Evolutionary conservation across 2,888 invertebrate genomes (phyloP).

Genomic region (Thymelicus acteon): DNA sequence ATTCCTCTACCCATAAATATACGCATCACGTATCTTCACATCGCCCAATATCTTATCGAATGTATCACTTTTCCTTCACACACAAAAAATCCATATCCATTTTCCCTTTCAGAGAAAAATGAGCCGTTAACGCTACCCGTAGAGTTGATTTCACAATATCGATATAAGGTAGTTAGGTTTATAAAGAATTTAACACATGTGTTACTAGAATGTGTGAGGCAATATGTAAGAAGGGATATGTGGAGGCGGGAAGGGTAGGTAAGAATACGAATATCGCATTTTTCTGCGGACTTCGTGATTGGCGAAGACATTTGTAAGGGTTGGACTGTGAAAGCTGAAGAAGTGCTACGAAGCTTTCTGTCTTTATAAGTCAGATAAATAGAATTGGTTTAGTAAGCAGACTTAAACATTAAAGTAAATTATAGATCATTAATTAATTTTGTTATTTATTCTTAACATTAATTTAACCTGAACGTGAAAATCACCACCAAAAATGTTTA

Average conservation of each 20-base stretch:
- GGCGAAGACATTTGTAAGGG: constrained; percentile 53
- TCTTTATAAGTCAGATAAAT: too few relatives aligned
- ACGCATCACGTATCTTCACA: constrained; percentile 32
- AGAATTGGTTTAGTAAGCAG: too few relatives aligned
- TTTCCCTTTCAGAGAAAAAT: constrained; percentile 30
- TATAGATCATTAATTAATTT: too few relatives aligned
- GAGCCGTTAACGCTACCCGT: background rate
- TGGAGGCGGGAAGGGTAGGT: constrained; percentile 50
- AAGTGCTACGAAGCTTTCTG: too few relatives aligned
- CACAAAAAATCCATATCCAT: background rate
- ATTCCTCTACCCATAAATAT: too few relatives aligned
- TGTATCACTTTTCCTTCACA: constrained; percentile 39
- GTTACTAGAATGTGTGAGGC: constrained; percentile 51
- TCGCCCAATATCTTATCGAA: constrained; percentile 47
- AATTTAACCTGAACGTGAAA: too few relatives aligned
- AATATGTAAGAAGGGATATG: constrained; percentile 51
- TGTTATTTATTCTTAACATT: too few relatives aligned
- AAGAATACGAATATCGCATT: constrained; percentile 58
- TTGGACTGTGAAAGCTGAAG: background rate
- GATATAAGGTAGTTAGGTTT: constrained; percentile 20
- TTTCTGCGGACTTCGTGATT: constrained; percentile 59
- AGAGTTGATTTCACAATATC: constrained; percentile 31
- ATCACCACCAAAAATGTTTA: too few relatives aligned
- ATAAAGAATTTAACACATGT: constrained; percentile 38
- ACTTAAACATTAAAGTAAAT: too few relatives aligned